phyloP scores from a whole-genome alignment of 2,888 invertebrate genomes.

The Neria commutata region DNA sequence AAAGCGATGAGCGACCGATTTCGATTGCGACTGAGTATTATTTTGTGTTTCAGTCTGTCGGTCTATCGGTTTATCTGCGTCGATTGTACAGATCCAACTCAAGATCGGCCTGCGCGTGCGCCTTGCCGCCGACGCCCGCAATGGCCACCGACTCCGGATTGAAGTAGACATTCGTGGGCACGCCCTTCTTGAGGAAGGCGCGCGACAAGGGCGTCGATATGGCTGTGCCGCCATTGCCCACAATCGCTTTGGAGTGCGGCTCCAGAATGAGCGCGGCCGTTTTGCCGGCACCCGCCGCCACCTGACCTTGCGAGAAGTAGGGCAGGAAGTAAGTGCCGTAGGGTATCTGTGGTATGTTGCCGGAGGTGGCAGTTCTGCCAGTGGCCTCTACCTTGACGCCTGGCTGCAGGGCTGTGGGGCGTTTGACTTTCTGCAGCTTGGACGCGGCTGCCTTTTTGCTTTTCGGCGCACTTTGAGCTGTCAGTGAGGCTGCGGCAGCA shows the following conservation, averaged over 20 bases:
- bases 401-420: conserved; percentile 8
- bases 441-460: background rate
- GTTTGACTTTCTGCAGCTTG: conserved; percentile 17
- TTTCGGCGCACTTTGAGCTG: background rate
- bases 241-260: conserved; percentile 72
- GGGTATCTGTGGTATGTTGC: conserved; percentile 52
- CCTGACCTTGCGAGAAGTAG: conserved; percentile 39
- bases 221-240: conserved; percentile 71
- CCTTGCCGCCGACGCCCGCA: conserved; percentile 77
- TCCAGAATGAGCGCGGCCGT: conserved; percentile 65
- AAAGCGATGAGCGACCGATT: too few relatives aligned
- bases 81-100: conserved; percentile 63
- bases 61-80: too few relatives aligned
- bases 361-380: conserved; percentile 52
- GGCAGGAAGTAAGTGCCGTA: conserved; percentile 57
- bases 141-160: conserved; percentile 74
- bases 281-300: conserved; percentile 35
- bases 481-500: background rate
- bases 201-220: conserved; percentile 73
- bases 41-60: too few relatives aligned
- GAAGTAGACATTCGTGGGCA: conserved; percentile 69
- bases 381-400: conserved; percentile 53
- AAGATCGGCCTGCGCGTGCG: conserved; percentile 77
- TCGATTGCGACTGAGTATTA: too few relatives aligned
- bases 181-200: conserved; percentile 69